Conservation (phyloP, 2,113 vertebrate species). For the Podarcis cretensis region DNA sequence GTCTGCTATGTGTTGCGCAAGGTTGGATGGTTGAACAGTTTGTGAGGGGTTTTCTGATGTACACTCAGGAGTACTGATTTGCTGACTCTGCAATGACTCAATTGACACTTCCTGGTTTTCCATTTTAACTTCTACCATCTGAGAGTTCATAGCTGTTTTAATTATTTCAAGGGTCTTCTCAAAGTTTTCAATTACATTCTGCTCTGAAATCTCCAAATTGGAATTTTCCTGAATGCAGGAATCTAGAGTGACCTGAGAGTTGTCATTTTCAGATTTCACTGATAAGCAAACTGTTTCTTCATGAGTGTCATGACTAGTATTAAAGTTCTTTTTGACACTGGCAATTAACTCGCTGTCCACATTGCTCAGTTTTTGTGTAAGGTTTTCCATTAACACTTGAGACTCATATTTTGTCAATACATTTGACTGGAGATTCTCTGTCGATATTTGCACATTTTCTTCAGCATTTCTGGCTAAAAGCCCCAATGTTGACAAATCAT, state of each 20-base stretch:
- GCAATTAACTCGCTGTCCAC: slow-evolving; percentile 86
- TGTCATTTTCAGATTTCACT: slow-evolving; percentile 80
- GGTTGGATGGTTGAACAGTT: slow-evolving; percentile 45
- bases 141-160: slow-evolving; percentile 80
- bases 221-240: slow-evolving; percentile 66
- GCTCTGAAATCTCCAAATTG: slow-evolving; percentile 71
- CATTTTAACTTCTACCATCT: slow-evolving; percentile 77
- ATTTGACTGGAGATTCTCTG: slow-evolving; percentile 70
- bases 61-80: slow-evolving; percentile 65
- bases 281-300: slow-evolving; percentile 65
- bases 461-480: slow-evolving; percentile 72
- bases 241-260: slow-evolving; percentile 72
- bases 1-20: slow-evolving; percentile 54
- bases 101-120: slow-evolving; percentile 67
- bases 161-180: slow-evolving; percentile 82
- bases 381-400: slow-evolving; percentile 77
- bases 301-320: slow-evolving; percentile 70
- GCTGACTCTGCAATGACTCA: slow-evolving; percentile 63
- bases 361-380: slow-evolving; percentile 81
- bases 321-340: slow-evolving; percentile 81
- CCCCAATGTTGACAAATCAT: slow-evolving; percentile 63
- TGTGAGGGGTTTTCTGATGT: slow-evolving; percentile 58
- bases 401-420: slow-evolving; percentile 74
- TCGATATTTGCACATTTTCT: slow-evolving; percentile 60
- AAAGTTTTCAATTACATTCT: slow-evolving; percentile 77